phyloP scores from a whole-genome alignment of 2,888 invertebrate species.

The Conus canariensis region DNA sequence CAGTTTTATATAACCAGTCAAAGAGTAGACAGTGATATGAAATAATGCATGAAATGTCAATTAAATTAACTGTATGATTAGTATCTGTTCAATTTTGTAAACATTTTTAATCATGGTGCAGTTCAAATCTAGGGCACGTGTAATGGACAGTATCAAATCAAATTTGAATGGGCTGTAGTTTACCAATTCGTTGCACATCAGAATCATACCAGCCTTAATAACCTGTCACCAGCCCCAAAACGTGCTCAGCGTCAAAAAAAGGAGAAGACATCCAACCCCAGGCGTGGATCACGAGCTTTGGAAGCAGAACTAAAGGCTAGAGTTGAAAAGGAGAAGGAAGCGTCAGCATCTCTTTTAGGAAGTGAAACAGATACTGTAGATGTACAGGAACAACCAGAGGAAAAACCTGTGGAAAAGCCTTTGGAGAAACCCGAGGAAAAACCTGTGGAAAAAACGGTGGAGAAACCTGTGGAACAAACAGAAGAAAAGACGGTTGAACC shows the following conservation, averaged over 20 bases:
- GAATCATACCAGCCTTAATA: not conserved
- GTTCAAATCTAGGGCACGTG: no score
- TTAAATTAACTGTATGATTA: no score
- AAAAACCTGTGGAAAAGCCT: not conserved
- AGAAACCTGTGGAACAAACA: not conserved
- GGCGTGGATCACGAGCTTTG: not conserved
- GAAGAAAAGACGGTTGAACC: not conserved
- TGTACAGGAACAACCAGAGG: not conserved
- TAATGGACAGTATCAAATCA: not conserved
- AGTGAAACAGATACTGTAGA: not conserved
- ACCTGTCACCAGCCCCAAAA: conserved; percentile 17
- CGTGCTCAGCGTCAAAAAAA: not conserved
- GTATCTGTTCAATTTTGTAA: no score
- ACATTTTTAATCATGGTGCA: no score
- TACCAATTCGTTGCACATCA: not conserved
- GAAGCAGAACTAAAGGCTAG: not conserved
- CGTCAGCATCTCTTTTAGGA: not conserved
- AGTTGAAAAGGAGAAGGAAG: not conserved
- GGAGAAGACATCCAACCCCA: conserved; percentile 12
- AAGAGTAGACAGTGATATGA: no score
- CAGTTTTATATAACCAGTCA: no score
- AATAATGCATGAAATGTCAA: no score
- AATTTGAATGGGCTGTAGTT: not conserved
- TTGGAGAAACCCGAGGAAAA: not conserved
- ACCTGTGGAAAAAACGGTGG: not conserved